phyloP scores from a whole-genome alignment of 2,113 vertebrate genomes.

The Monopterus albus region DNA sequence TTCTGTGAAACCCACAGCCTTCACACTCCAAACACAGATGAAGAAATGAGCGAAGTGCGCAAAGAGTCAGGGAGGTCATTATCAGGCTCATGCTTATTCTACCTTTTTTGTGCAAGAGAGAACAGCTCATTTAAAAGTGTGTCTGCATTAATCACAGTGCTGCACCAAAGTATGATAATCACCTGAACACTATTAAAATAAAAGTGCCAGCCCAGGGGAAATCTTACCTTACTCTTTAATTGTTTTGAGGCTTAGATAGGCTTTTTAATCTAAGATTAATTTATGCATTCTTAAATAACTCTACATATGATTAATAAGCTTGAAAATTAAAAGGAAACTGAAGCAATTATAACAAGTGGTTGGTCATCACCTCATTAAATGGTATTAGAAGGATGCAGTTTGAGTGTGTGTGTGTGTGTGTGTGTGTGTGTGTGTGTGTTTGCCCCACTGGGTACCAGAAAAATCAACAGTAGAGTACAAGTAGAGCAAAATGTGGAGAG shows the following conservation, averaged over 20 bases:
- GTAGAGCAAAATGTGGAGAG: slow-evolving; percentile 26
- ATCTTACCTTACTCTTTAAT: slow-evolving; percentile 99
- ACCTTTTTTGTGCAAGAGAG: slow-evolving; percentile 78
- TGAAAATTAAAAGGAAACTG: slow-evolving; percentile 99
- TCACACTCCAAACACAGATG: neutral
- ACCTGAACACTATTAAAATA: slow-evolving; percentile 99
- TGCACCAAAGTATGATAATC: slow-evolving; percentile 98
- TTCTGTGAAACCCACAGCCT: neutral
- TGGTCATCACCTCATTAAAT: slow-evolving; percentile 99
- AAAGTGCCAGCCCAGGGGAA: slow-evolving; percentile 98
- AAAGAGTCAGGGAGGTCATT: slow-evolving; percentile 87
- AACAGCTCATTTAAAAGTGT: slow-evolving; percentile 93
- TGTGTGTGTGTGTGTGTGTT: slow-evolving; percentile 26
- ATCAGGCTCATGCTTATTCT: slow-evolving; percentile 88
- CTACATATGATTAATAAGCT: slow-evolving; percentile 99
- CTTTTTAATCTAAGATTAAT: slow-evolving; percentile 99
- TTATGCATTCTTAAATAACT: slow-evolving; percentile 99
- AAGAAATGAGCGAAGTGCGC: slow-evolving; percentile 21
- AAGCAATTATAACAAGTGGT: slow-evolving; percentile 99
- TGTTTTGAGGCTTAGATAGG: slow-evolving; percentile 99
- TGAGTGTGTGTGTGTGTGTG: slow-evolving; percentile 51
- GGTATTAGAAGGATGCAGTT: slow-evolving; percentile 88
- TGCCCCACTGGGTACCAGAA: slow-evolving; percentile 50
- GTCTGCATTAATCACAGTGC: slow-evolving; percentile 99
- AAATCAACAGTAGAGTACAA: slow-evolving; percentile 42